Conservation (phyloP, 2,888 invertebrate genomes). For the Tethea ocularis region DNA sequence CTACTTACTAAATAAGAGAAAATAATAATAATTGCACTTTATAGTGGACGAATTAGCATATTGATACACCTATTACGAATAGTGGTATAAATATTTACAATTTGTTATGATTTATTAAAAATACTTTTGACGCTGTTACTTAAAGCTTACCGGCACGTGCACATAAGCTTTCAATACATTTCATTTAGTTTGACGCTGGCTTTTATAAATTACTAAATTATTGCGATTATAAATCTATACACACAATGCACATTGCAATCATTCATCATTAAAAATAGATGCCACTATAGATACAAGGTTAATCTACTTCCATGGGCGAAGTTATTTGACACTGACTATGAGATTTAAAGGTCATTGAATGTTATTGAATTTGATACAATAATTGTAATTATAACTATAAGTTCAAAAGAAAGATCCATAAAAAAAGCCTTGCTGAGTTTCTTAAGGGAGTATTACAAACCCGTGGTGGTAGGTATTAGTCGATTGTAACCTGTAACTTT, state of each 20-base stretch:
- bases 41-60: background rate
- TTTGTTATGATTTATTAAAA: constrained; percentile 14
- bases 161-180: background rate
- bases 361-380: background rate
- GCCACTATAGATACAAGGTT: constrained; percentile 7
- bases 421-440: no score
- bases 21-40: background rate
- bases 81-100: constrained; percentile 10
- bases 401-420: no score
- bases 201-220: constrained; percentile 20
- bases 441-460: no score
- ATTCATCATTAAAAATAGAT: constrained; percentile 7
- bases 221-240: constrained; percentile 20
- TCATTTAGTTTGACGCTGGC: constrained; percentile 24
- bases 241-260: constrained; percentile 5
- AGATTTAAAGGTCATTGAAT: background rate
- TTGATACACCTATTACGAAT: constrained; percentile 16
- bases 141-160: background rate
- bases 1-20: background rate
- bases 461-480: no score
- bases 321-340: constrained; percentile 3
- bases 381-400: no score
- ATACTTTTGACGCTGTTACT: background rate
- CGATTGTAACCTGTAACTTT: no score
- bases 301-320: background rate